Percentiles rank a stretch among this genome's conserved stretches.
phyloP scores from a whole-genome alignment of 2,888 invertebrate genomes.

The Netelia inedita region DNA sequence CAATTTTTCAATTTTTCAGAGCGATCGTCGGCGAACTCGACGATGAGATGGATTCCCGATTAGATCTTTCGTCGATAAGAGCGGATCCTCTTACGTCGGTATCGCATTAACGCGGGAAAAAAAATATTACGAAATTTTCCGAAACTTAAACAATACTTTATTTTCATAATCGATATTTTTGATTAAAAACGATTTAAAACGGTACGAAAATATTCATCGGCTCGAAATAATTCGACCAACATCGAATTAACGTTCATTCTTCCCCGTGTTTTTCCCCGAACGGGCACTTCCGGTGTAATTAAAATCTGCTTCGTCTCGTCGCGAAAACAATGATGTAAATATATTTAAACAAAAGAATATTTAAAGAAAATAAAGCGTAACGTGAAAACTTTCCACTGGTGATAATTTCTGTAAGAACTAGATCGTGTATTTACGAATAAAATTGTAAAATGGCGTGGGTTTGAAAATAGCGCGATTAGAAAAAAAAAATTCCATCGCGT shows the following conservation, averaged over 20 bases:
- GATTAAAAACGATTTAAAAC: background rate
- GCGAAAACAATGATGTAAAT: too few relatives aligned
- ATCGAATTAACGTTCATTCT: background rate
- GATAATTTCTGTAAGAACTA: too few relatives aligned
- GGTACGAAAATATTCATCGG: background rate
- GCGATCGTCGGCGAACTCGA: conserved; percentile 95
- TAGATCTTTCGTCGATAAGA: conserved; percentile 92
- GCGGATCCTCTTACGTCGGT: conserved; percentile 94
- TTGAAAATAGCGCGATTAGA: background rate
- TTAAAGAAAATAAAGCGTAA: too few relatives aligned
- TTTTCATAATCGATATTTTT: background rate
- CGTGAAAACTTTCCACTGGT: too few relatives aligned
- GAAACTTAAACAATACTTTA: background rate
- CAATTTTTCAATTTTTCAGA: conserved; percentile 82
- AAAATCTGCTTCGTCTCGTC: too few relatives aligned
- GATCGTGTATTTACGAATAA: too few relatives aligned
- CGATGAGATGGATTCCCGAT: conserved; percentile 92
- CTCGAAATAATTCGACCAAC: background rate
- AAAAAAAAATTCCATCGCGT: background rate
- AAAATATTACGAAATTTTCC: background rate
- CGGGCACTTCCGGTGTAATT: too few relatives aligned
- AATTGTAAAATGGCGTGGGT: too few relatives aligned
- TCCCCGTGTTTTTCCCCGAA: background rate
- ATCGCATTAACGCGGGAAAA: conserved; percentile 87
- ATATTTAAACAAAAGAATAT: too few relatives aligned